A percentile compares a stretch with the other conserved stretches of the same genome.
Evolutionary conservation across 2,113 vertebrate genomes (phyloP).

Genomic region (Picathartes gymnocephalus): DNA sequence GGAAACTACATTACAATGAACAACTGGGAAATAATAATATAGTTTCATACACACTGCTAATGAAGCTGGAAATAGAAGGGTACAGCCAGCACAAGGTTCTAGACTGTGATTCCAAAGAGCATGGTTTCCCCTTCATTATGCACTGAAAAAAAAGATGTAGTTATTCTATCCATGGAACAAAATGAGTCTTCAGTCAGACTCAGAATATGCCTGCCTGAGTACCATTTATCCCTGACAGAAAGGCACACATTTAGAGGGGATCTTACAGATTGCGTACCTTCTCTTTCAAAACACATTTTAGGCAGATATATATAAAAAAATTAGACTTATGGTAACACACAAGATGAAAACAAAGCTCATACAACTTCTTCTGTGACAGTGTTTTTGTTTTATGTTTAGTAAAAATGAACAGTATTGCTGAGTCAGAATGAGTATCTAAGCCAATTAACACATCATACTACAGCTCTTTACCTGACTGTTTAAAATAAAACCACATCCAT

Average conservation of each 20-base stretch:
- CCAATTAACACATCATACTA: background rate
- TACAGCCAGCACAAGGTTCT: background rate
- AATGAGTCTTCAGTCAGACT: background rate
- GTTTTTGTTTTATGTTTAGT: background rate
- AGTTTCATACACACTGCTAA: background rate
- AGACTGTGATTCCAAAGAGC: background rate
- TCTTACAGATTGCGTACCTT: background rate
- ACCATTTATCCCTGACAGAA: background rate
- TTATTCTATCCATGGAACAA: background rate
- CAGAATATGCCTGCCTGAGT: background rate
- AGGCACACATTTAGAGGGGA: background rate
- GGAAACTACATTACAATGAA: background rate
- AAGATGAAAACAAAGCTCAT: background rate
- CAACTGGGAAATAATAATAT: background rate
- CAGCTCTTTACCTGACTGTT: background rate
- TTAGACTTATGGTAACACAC: background rate
- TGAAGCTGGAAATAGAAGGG: background rate
- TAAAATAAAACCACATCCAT: background rate
- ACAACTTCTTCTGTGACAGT: background rate
- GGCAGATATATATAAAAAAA: background rate
- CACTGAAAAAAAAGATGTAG: background rate
- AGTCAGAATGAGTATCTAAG: background rate
- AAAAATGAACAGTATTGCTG: background rate
- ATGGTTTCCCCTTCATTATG: background rate
- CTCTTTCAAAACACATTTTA: background rate